A percentile compares a stretch with the other conserved stretches of the same genome.
phyloP scores from a whole-genome alignment of 92 coral and sea anemone genomes.

The Palythoa caribaeorum region DNA sequence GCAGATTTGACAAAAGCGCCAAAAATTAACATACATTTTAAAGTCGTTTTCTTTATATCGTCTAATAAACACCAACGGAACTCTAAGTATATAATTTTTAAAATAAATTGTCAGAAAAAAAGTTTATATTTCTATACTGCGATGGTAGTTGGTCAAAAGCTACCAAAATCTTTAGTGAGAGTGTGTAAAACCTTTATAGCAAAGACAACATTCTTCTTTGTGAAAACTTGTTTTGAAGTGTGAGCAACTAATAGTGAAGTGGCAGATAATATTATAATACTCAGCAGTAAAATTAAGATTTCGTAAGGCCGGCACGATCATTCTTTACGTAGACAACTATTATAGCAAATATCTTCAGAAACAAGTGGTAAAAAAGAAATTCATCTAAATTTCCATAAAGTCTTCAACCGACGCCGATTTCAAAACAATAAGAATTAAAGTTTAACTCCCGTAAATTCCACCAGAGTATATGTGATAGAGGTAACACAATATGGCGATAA shows the following conservation, averaged over 20 bases:
- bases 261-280: not conserved
- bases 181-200: not conserved
- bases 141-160: not conserved
- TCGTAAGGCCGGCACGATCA: not conserved
- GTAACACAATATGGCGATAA: not conserved
- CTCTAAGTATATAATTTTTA: not conserved
- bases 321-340: not conserved
- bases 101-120: not conserved
- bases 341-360: not conserved
- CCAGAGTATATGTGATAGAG: not conserved
- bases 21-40: not conserved
- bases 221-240: not conserved
- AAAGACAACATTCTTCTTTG: not conserved
- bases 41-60: not conserved
- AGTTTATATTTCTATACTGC: not conserved
- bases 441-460: not conserved
- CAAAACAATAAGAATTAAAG: not conserved
- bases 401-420: not conserved
- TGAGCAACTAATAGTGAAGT: not conserved
- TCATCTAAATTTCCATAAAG: not conserved
- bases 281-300: not conserved
- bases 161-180: not conserved
- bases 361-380: not conserved
- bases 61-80: not conserved
- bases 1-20: conserved; percentile 24